Base-by-base conservation (phyloP, 1,140 invertebrate species). In the Orius laevigatus region DNA sequence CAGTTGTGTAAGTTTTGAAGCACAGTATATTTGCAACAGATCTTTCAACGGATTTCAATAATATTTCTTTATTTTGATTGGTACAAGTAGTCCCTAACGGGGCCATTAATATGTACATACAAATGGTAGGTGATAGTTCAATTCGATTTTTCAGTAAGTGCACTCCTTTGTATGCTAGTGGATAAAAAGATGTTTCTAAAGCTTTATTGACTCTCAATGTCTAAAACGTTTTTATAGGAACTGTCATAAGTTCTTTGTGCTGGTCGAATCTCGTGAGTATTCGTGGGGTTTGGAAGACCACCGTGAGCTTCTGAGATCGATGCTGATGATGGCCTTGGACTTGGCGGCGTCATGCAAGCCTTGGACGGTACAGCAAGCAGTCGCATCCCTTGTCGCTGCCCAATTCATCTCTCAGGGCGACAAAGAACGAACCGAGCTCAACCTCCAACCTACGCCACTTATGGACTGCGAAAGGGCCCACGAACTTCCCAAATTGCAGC, bases 311-410 rank as follows among this genome's bases (percentile, higher is more conserved):
- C 52, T 71, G 1, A 56, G 74, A 35, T 72, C 70, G 3, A 78
- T 79, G 70, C 65, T 78, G 62, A 80, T 80, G 77, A 79, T 77
- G 11, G 74, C 72, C 0, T 76, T 74, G 54, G 77, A 80, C 62
- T 62, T 80, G 2, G 70, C 73, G 5, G 76, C 76, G 20, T 77
- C 76, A 18, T 70, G 70, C 3, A 79, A 80, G 60, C 75, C 76
- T 0, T 80, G 77, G 77, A 63, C 68, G 19, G 67, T 75, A 10
- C 75, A 79, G 58, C 65, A 70, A 52, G 59, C 62, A 48, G 67
- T 68, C 8, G 65, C 64, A 9, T 58, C 59, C 25, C 57, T 66
- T 5, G 64, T 67, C 2, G 63, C 64, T 1, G 58, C 59, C n/a
- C 65, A 67, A 54, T 66, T 67, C 50, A 57, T 67, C 12, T 57